These are phyloP conservation scores for Pteropus alecto DNA, from an alignment of 2,113 vertebrate species.

Conservation along the genomic window DNA sequence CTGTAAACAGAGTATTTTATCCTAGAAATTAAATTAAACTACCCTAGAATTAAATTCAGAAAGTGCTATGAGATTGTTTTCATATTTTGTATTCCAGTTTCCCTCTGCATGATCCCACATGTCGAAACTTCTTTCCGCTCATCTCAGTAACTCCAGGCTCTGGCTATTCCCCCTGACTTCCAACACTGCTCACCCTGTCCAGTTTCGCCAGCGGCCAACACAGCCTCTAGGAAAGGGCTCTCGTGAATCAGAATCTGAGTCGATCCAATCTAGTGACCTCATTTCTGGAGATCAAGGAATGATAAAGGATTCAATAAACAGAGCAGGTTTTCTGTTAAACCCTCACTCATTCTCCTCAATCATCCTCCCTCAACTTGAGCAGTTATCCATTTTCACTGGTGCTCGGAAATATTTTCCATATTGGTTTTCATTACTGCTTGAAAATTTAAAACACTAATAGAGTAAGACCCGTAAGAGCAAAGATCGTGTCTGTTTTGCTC, in stretches of 20 bases:
- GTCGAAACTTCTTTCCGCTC: background rate
- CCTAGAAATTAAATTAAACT: background rate
- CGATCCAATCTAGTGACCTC: background rate
- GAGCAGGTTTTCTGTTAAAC: background rate
- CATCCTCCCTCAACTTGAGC: background rate
- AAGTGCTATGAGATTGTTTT: background rate
- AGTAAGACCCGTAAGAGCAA: background rate
- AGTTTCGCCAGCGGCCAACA: too few species aligned
- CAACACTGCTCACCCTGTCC: too few species aligned
- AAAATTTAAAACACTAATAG: background rate
- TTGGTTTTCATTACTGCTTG: background rate
- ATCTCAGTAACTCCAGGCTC: background rate
- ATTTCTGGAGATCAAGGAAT: background rate
- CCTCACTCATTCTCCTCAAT: background rate
- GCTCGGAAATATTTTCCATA: background rate
- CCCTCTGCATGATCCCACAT: background rate
- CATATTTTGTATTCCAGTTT: background rate
- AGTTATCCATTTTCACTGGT: background rate
- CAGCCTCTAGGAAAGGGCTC: too few species aligned
- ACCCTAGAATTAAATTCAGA: background rate
- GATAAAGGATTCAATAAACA: background rate
- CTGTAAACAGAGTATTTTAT: background rate
- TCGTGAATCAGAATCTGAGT: background rate
- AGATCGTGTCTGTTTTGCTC: background rate
- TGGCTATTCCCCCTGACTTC: fast-evolving